Conservation (phyloP, 2,797 vertebrate species). For the Sciurus vulgaris region DNA sequence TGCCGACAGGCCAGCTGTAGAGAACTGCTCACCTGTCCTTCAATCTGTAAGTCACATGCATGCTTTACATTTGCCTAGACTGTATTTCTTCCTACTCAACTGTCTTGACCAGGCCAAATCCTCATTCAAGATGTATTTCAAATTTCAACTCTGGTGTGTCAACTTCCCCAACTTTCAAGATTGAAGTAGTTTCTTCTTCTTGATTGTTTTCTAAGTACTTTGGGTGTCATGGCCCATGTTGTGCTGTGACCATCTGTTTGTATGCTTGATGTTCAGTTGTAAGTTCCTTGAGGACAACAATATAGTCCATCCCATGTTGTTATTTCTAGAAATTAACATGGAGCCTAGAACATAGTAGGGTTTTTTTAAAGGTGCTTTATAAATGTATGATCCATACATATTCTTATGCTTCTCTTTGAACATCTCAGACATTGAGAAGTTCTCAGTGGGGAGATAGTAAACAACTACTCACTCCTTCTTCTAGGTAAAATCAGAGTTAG, state of each 20-base stretch:
- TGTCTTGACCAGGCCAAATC: background rate
- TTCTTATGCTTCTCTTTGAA: background rate
- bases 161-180: background rate
- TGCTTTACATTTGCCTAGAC: background rate
- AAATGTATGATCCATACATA: background rate
- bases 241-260: background rate
- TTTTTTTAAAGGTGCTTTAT: background rate
- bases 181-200: background rate
- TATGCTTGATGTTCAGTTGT: background rate
- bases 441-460: background rate
- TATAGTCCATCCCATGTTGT: background rate
- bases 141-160: background rate
- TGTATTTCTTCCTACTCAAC: background rate
- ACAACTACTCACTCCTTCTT: background rate
- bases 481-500: slow-evolving; percentile 2
- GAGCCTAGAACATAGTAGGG: background rate
- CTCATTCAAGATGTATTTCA: background rate
- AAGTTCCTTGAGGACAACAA: background rate
- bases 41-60: background rate
- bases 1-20: background rate
- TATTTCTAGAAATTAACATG: slow-evolving; percentile 11
- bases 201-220: background rate
- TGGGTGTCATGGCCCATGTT: background rate
- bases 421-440: background rate
- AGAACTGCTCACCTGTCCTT: background rate